phyloP scores from a whole-genome alignment of 2,888 invertebrate genomes.

The Ctena decussata region DNA sequence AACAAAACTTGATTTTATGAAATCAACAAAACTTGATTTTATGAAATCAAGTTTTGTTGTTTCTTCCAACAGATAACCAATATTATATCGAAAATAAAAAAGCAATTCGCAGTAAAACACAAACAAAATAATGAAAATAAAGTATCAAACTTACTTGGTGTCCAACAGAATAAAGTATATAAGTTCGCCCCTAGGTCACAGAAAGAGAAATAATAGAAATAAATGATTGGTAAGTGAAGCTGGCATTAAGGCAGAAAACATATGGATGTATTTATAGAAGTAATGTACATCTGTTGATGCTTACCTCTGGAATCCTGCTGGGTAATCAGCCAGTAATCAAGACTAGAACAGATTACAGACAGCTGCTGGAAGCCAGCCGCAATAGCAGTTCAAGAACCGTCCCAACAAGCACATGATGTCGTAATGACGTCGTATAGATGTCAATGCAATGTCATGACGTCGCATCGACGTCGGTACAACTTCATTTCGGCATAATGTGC shows the following conservation, averaged over 20 bases:
- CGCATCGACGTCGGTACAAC: too few relatives aligned
- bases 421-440: too few relatives aligned
- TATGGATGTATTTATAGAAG: slow-evolving; percentile 11
- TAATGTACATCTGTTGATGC: neutral
- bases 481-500: too few relatives aligned
- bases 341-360: neutral
- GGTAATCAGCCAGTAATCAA: slow-evolving; percentile 5
- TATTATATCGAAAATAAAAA: too few relatives aligned
- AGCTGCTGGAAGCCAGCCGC: neutral
- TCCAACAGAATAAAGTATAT: neutral
- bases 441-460: too few relatives aligned
- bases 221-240: neutral
- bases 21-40: too few relatives aligned
- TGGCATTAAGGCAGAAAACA: neutral
- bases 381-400: too few relatives aligned
- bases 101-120: too few relatives aligned
- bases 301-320: neutral
- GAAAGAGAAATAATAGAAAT: neutral
- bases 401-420: too few relatives aligned
- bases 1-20: too few relatives aligned
- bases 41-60: too few relatives aligned
- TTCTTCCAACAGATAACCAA: too few relatives aligned
- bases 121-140: neutral
- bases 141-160: neutral
- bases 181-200: slow-evolving; percentile 15